These are phyloP conservation scores for Channa maculata DNA, from an alignment of 2,113 vertebrate species.

Conservation along the genomic window DNA sequence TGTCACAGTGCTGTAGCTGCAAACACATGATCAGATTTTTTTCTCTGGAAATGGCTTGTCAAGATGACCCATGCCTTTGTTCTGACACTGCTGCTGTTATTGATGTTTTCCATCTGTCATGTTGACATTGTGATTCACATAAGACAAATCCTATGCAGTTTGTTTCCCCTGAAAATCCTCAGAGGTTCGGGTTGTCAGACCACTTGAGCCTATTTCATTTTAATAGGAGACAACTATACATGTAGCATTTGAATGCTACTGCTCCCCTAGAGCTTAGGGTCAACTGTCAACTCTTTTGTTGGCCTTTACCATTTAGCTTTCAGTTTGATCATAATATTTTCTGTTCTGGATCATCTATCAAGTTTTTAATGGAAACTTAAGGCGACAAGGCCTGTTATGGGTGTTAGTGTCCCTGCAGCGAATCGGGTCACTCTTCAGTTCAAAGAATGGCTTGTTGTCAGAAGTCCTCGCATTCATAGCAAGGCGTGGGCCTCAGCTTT, in stretches of 20 bases:
- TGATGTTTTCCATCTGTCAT: conserved; percentile 48
- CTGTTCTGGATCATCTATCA: conserved; percentile 82
- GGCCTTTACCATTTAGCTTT: conserved; percentile 62
- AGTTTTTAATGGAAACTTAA: conserved; percentile 70
- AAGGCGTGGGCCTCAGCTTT: conserved; percentile 58
- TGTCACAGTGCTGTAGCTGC: conserved; percentile 60
- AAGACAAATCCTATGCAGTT: conserved; percentile 3
- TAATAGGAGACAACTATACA: conserved; percentile 42
- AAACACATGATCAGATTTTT: conserved; percentile 51
- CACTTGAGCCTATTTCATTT: conserved; percentile 22
- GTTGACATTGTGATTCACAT: conserved; percentile 34
- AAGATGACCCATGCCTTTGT: conserved; percentile 56
- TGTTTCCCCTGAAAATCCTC: conserved; percentile 24
- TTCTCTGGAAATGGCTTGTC: conserved; percentile 27
- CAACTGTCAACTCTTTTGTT: conserved; percentile 55
- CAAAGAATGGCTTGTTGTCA: conserved; percentile 62
- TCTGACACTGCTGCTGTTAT: conserved; percentile 25
- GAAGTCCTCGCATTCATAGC: conserved; percentile 65
- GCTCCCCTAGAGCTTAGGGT: conserved; percentile 29
- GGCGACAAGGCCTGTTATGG: conserved; percentile 62
- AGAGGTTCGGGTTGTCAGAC: conserved; percentile 26
- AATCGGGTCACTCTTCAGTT: conserved; percentile 64
- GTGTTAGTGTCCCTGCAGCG: conserved; percentile 49
- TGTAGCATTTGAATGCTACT: conserved; percentile 32
- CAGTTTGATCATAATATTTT: conserved; percentile 64